Percentiles rank a stretch among this genome's conserved stretches.
Conservation (phyloP, 2,888 invertebrate species). For the Agrenia bidenticulata region DNA sequence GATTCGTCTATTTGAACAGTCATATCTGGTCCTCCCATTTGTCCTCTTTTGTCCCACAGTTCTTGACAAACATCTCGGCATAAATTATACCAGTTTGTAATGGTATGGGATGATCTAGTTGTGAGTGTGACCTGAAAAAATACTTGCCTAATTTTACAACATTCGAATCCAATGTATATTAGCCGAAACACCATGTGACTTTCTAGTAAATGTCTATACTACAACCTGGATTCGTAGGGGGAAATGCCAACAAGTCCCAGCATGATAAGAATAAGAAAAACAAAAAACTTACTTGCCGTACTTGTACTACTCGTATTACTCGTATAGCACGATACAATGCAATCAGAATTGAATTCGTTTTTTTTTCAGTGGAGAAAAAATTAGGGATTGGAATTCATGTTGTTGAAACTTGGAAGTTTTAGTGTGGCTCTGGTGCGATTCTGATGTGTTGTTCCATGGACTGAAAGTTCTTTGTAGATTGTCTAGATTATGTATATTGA, state of each 20-base stretch:
- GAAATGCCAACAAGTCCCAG: neutral
- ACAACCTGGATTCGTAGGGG: no score
- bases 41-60: no score
- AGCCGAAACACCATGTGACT: no score
- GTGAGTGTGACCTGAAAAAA: no score
- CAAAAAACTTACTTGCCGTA: neutral
- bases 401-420: neutral
- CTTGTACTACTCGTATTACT: neutral
- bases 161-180: no score
- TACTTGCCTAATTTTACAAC: no score
- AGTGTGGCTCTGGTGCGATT: neutral
- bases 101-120: no score
- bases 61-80: no score
- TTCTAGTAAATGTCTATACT: no score
- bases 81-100: no score
- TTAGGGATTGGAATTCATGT: conserved; percentile 4
- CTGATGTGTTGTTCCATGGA: neutral
- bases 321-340: neutral
- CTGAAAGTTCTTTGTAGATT: neutral
- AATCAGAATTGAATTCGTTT: neutral
- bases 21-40: no score
- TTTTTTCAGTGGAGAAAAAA: neutral
- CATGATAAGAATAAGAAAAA: neutral
- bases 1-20: no score
- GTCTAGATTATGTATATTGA: neutral